Evolutionary conservation across 2,113 vertebrate genomes (phyloP).

Genomic region (Chaetops frenatus): DNA sequence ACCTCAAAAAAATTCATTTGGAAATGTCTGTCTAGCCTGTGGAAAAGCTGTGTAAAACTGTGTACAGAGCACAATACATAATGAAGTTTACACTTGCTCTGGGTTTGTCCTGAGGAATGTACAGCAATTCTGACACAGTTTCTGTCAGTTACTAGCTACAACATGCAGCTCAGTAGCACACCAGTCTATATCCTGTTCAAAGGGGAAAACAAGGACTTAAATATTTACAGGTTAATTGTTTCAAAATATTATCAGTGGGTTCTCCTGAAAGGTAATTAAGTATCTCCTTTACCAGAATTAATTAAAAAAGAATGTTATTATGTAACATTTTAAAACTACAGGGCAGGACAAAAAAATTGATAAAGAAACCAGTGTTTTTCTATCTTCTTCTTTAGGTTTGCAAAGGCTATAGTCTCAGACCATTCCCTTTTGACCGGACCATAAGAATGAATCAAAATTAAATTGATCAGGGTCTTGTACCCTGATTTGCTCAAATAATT

Average conservation of each 20-base stretch:
- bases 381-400: not conserved
- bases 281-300: not conserved
- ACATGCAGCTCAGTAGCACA: slow-evolving; percentile 37
- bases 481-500: not conserved
- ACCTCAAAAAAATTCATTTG: slow-evolving; percentile 42
- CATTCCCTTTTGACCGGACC: not conserved
- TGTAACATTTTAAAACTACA: not conserved
- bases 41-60: slow-evolving; percentile 58
- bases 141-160: slow-evolving; percentile 50
- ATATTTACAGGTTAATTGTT: not conserved
- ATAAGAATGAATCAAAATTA: not conserved
- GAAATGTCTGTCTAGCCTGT: slow-evolving; percentile 48
- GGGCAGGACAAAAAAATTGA: not conserved
- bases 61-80: slow-evolving; percentile 35
- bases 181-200: not conserved
- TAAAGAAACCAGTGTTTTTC: not conserved
- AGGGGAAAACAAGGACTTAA: not conserved
- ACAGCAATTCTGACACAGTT: slow-evolving; percentile 27
- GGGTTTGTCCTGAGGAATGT: slow-evolving; percentile 42
- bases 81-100: slow-evolving; percentile 59
- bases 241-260: not conserved
- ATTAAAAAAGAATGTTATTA: not conserved
- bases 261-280: not conserved
- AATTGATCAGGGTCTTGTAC: not conserved
- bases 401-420: not conserved